Evolutionary conservation across 2,888 invertebrate species (phyloP).

Genomic region (Atrina japonica): DNA sequence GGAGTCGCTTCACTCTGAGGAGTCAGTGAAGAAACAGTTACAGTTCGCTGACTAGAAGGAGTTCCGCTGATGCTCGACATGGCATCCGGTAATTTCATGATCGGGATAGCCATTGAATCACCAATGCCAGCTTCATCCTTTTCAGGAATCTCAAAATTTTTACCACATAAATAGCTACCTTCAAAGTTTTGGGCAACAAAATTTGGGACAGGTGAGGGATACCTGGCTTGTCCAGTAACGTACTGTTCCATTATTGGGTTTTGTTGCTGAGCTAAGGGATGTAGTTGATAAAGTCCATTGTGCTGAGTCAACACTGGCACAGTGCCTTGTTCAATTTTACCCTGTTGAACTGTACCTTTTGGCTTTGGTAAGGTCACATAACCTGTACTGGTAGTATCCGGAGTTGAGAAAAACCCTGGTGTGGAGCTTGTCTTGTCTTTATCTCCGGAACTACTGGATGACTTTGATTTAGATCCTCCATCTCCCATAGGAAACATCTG

Average conservation of each 20-base stretch:
- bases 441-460: conserved; percentile 38
- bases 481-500: neutral
- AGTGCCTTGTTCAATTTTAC: conserved; percentile 8
- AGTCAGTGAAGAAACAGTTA: neutral
- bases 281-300: conserved; percentile 57
- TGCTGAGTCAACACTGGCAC: conserved; percentile 46
- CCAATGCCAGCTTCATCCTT: conserved; percentile 24
- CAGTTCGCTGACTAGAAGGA: conserved; percentile 20
- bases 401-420: conserved; percentile 1
- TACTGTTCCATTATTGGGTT: conserved; percentile 9
- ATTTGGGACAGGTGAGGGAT: conserved; percentile 23
- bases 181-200: conserved; percentile 1
- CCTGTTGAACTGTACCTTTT: conserved; percentile 31
- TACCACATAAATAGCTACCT: conserved; percentile 13
- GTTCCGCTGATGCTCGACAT: conserved; percentile 39
- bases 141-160: conserved; percentile 31
- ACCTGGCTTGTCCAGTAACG: conserved; percentile 9
- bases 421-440: no score
- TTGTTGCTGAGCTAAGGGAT: conserved; percentile 15
- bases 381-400: conserved; percentile 50
- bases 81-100: conserved; percentile 20
- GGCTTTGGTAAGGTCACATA: conserved; percentile 49
- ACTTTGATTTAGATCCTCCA: neutral
- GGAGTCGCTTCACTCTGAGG: conserved; percentile 13
- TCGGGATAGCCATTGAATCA: conserved; percentile 1